These are phyloP conservation scores for Synanthedon andrenaeformis DNA, from an alignment of 2,888 invertebrate species.

Conservation along the genomic window DNA sequence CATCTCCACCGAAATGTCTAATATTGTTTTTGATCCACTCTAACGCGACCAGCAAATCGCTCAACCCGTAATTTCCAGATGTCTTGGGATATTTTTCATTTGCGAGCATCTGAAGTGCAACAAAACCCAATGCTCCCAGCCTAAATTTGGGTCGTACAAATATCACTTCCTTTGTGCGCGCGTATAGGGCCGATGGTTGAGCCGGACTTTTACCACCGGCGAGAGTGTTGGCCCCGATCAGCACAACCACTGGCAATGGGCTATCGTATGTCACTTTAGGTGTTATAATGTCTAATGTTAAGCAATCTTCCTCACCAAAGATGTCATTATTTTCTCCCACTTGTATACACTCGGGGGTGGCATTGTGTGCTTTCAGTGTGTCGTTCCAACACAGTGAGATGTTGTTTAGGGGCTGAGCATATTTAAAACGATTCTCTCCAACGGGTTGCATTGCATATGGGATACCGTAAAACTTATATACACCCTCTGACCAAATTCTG, in stretches of 20 bases:
- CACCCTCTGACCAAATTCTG: conserved; percentile 80
- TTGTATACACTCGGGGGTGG: conserved; percentile 78
- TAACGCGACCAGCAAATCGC: conserved; percentile 81
- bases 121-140: conserved; percentile 82
- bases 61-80: conserved; percentile 88
- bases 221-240: conserved; percentile 84
- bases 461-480: conserved; percentile 84
- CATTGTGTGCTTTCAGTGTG: conserved; percentile 76
- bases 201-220: conserved; percentile 81
- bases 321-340: conserved; percentile 74
- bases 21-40: conserved; percentile 87
- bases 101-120: conserved; percentile 79
- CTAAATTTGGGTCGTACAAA: conserved; percentile 91
- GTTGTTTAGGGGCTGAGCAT: conserved; percentile 75
- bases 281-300: conserved; percentile 85
- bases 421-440: conserved; percentile 76
- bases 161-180: conserved; percentile 82
- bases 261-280: conserved; percentile 83
- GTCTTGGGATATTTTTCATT: conserved; percentile 77
- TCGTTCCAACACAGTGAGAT: conserved; percentile 85
- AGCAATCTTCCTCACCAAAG: conserved; percentile 83
- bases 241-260: conserved; percentile 84
- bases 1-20: conserved; percentile 86
- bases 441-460: conserved; percentile 84
- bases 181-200: conserved; percentile 81